phyloP scores from a whole-genome alignment of 2,888 invertebrate species.

The Aphidius colemani region DNA sequence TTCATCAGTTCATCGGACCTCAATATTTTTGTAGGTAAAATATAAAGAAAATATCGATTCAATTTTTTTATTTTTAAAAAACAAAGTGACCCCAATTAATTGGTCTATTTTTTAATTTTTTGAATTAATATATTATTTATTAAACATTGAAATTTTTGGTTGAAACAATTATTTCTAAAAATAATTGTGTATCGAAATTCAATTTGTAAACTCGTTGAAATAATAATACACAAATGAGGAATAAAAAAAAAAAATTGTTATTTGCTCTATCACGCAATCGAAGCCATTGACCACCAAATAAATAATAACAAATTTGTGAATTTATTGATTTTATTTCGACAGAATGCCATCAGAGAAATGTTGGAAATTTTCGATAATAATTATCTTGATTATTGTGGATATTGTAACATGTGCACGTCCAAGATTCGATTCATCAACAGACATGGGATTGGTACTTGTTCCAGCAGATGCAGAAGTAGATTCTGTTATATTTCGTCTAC shows the following conservation, averaged over 20 bases:
- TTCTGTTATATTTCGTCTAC: conserved; percentile 83
- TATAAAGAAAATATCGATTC: conserved; percentile 31
- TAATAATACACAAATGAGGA: not conserved
- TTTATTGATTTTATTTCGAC: conserved; percentile 22
- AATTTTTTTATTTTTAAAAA: conserved; percentile 18
- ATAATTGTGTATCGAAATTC: too few relatives aligned
- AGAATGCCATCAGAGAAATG: conserved; percentile 57
- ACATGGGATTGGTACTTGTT: conserved; percentile 80
- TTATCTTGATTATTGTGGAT: conserved; percentile 51
- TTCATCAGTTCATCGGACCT: conserved; percentile 11
- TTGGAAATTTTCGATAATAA: conserved; percentile 49
- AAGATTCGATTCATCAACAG: conserved; percentile 81
- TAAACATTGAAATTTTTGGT: too few relatives aligned
- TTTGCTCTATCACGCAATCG: conserved; percentile 39
- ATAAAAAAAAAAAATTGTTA: conserved; percentile 2
- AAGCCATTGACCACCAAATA: conserved; percentile 31
- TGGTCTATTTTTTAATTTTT: too few relatives aligned
- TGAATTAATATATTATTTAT: too few relatives aligned
- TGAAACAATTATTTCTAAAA: too few relatives aligned
- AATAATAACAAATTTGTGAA: not conserved
- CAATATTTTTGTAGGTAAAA: conserved; percentile 27
- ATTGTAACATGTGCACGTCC: conserved; percentile 70
- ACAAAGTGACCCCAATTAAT: too few relatives aligned
- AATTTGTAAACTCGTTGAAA: too few relatives aligned
- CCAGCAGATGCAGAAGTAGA: conserved; percentile 84